Percentiles rank a stretch among this genome's conserved stretches.
Conservation (phyloP, 1,140 invertebrate species). For the Idris sp. region DNA sequence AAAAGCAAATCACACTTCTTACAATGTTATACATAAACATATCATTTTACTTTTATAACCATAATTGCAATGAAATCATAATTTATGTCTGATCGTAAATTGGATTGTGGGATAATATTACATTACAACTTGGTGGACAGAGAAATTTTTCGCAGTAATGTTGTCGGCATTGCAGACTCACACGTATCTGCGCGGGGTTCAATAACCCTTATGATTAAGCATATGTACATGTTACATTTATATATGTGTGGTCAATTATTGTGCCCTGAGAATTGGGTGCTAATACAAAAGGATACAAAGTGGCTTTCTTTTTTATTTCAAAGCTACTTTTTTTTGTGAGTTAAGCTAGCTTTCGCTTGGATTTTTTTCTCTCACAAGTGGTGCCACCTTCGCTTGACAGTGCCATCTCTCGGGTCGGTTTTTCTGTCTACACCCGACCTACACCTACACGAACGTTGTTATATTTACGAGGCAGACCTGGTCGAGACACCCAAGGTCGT, state of each 20-base stretch:
- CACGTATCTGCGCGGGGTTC: constrained; percentile 52
- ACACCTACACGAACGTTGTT: constrained; percentile 5
- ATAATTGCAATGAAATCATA: constrained; percentile 26
- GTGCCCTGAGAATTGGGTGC: constrained; percentile 39
- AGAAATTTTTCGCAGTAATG: constrained; percentile 57
- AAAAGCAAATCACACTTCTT: too few relatives aligned
- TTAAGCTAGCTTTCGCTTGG: too few relatives aligned
- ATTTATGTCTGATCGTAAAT: constrained; percentile 31
- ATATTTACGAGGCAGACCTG: constrained; percentile 1
- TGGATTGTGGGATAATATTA: constrained; percentile 35
- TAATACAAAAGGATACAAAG: constrained; percentile 41
- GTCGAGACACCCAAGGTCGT: constrained; percentile 10
- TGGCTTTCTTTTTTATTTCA: too few relatives aligned
- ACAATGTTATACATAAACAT: neutral
- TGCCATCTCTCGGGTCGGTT: neutral
- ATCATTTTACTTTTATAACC: constrained; percentile 9
- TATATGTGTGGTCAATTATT: constrained; percentile 60
- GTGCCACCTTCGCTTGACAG: too few relatives aligned
- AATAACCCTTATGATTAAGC: constrained; percentile 61
- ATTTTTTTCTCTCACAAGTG: too few relatives aligned
- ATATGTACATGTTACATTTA: constrained; percentile 37
- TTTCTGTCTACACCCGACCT: constrained; percentile 4
- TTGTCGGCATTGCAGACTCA: constrained; percentile 32
- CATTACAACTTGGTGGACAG: constrained; percentile 25
- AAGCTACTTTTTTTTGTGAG: too few relatives aligned